Base-by-base conservation (phyloP, 2,113 vertebrate genomes). In the Fukomys damarensis region DNA sequence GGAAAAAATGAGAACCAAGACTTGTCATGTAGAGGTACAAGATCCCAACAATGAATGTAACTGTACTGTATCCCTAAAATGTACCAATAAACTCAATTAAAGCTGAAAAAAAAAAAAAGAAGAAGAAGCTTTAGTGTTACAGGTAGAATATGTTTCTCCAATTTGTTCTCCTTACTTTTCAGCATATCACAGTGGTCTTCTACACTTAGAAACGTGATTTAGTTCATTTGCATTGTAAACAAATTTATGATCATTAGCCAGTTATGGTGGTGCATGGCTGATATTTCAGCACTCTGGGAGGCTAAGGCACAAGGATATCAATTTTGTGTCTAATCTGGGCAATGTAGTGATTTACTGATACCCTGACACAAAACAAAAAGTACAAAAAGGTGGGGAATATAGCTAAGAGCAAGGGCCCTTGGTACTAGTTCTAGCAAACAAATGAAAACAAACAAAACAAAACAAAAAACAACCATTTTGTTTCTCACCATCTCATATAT, bases 71-170 rank as follows among this genome's bases (percentile, higher is more conserved):
- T n/a, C n/a, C n/a, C n/a, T n/a, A n/a, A n/a, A n/a, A n/a, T n/a
- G n/a, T n/a, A n/a, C n/a, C n/a, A n/a, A n/a, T n/a, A n/a, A n/a
- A n/a, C n/a, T n/a, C n/a, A n/a, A n/a, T n/a, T n/a, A n/a, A n/a
- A n/a, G n/a, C n/a, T n/a, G n/a, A n/a, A n/a, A n/a, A n/a, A n/a
- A n/a, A n/a, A n/a, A n/a, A n/a, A n/a, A n/a, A n/a, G n/a, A n/a
- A n/a, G n/a, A n/a, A n/a, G n/a, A n/a, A n/a, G n/a, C 74, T 95
- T 93, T 91, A 81, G 54, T 22, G 7, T 80, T 59, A 72, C 28
- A 91, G 43, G 17, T 58, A 70, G 38, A 94, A 76, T 94, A 46
- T 5, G 93, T 84, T 28, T 24, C 49, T 61, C 32, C 32, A 38
- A 68, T 82, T 65, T n/a, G 0, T 74, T 93, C 86, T 87, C 5